These are phyloP conservation scores for Motacilla tschutschensis DNA, from an alignment of 2,113 vertebrate species.

Conservation along the genomic window DNA sequence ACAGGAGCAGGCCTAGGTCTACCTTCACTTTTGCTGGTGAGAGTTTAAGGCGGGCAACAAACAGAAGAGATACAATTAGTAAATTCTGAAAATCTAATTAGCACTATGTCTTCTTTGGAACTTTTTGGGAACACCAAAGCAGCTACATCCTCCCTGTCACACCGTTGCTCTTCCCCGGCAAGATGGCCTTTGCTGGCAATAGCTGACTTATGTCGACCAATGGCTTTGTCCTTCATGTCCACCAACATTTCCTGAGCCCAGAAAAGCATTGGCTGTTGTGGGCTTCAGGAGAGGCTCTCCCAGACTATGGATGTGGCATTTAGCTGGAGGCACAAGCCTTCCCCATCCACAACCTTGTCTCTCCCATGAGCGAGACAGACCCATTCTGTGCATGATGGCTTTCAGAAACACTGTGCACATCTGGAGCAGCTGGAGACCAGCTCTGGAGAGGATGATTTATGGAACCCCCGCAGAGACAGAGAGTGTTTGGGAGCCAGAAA, in stretches of 20 bases:
- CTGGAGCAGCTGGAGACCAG: not conserved
- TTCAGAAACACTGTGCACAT: not conserved
- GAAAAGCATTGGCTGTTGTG: not conserved
- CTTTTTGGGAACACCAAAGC: not conserved
- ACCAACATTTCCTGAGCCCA: not conserved
- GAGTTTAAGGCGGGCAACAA: not conserved
- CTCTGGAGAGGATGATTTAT: not conserved
- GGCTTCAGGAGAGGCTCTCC: not conserved
- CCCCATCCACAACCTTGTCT: fast-evolving
- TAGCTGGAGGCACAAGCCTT: not conserved
- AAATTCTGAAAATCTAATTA: not conserved
- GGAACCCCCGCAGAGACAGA: not conserved
- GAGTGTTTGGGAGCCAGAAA: not conserved
- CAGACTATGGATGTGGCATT: not conserved
- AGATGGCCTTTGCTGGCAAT: not conserved
- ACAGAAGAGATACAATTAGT: not conserved
- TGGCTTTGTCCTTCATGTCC: not conserved
- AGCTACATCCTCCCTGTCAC: not conserved
- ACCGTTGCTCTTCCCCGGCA: not conserved
- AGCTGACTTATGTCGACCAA: not conserved
- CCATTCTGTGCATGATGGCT: fast-evolving
- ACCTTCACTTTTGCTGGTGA: not conserved
- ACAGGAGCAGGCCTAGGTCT: not conserved
- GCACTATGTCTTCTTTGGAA: not conserved
- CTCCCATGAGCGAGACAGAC: not conserved